Evolutionary conservation across 1,140 invertebrate species (phyloP), one percentile per base, ranked within the genome.

Genomic region (Hestina assimilis): DNA sequence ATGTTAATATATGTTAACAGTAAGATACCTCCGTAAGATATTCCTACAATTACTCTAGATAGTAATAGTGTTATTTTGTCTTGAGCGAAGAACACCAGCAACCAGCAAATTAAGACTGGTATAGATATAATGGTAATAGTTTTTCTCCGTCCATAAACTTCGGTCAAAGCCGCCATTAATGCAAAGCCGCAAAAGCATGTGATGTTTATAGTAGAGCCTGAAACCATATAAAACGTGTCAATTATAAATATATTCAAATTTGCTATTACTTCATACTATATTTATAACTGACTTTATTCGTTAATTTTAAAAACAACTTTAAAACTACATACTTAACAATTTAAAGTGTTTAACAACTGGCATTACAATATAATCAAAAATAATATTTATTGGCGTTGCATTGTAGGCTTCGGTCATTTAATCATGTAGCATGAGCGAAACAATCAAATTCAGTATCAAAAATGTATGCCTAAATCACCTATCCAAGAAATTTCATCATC

Each of bases 181-280:
- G 17, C 50, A 15, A 59, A 63, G 3, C 64, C 64, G 9, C 20
- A 42, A 5, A 63, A 28, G 9, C 64, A 63, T 2, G 56, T 59
- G 24, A 62, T 45, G 12, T 66, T 66, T 17, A 59, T 55, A 5
- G 43, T 33, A 4, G 64, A 62, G 3, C 59, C 59, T 66, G 64
- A 11, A 57, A 61, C 4, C 17, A 43, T 3, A 15, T 54, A 40
- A 7, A 42, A 4, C n/a, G n/a, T 21, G 14, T 24, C n/a, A 21
- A 3, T 11, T 40, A 24, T n/a, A n/a, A n/a, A n/a, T n/a, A n/a
- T n/a, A n/a, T n/a, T n/a, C n/a, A n/a, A n/a, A n/a, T n/a, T n/a
- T n/a, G n/a, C n/a, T n/a, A n/a, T n/a, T n/a, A n/a, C n/a, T n/a
- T n/a, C n/a, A n/a, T n/a, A n/a, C n/a, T n/a, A n/a, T n/a, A n/a